phyloP scores from a whole-genome alignment of 2,797 vertebrate species.

The Sebastes umbrosus region DNA sequence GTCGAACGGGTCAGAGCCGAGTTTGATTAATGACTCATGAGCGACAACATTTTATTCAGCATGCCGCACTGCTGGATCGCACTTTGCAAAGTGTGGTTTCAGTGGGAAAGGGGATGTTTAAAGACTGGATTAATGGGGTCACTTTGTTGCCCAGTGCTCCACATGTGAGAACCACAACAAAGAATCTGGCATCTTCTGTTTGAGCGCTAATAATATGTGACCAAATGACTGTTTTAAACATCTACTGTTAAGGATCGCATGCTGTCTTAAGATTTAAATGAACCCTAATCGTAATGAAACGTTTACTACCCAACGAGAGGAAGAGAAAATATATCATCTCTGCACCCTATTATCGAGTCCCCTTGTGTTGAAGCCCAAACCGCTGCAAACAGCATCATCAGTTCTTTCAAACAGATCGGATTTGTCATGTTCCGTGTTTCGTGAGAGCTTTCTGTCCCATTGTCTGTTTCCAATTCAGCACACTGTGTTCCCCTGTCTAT shows the following conservation, averaged over 20 bases:
- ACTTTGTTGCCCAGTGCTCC: constrained; percentile 36
- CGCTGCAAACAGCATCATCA: constrained; percentile 29
- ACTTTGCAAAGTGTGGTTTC: constrained; percentile 57
- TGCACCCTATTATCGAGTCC: constrained; percentile 41
- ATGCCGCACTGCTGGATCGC: constrained; percentile 44
- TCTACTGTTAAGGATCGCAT: background rate
- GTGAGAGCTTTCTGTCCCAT: constrained; percentile 54
- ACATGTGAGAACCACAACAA: constrained; percentile 56
- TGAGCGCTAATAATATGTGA: constrained; percentile 18
- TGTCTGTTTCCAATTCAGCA: constrained; percentile 70
- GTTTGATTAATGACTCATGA: constrained; percentile 66
- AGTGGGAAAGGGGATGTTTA: constrained; percentile 38
- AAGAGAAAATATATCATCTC: constrained; percentile 43
- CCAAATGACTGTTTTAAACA: constrained; percentile 21
- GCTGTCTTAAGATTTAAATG: constrained; percentile 17
- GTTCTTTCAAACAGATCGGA: constrained; percentile 48
- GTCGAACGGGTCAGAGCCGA: constrained; percentile 31
- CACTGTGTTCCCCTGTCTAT: constrained; percentile 56
- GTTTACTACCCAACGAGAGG: constrained; percentile 32
- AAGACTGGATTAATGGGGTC: constrained; percentile 44
- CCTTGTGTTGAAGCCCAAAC: constrained; percentile 41
- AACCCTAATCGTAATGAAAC: constrained; percentile 22
- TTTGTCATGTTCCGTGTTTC: constrained; percentile 67
- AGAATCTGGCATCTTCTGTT: constrained; percentile 30
- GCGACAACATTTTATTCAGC: constrained; percentile 52